Evolutionary conservation across 2,888 invertebrate genomes (phyloP).

Genomic region (Diadromus collaris): DNA sequence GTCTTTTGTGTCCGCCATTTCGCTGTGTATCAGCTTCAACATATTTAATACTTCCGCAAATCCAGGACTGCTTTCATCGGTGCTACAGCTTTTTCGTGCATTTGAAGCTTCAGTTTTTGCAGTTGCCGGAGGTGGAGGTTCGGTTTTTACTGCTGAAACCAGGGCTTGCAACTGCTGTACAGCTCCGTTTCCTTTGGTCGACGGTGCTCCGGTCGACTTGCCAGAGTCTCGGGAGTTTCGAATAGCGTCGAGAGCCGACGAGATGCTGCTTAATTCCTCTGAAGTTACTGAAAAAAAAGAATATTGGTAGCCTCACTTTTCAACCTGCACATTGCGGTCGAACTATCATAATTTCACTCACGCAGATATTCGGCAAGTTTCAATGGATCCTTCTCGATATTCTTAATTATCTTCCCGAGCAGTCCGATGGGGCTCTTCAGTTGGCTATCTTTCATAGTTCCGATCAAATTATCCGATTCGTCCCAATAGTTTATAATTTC

Average conservation of each 20-base stretch:
- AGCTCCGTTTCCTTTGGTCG: not conserved
- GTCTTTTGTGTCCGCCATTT: constrained; percentile 25
- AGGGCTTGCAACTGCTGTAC: not conserved
- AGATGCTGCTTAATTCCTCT: constrained; percentile 16
- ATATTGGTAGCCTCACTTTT: not conserved
- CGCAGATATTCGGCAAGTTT: constrained; percentile 72
- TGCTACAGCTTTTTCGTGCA: not conserved
- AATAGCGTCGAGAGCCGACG: constrained; percentile 17
- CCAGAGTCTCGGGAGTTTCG: constrained; percentile 15
- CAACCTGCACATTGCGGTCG: no score
- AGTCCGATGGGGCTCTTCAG: constrained; percentile 53
- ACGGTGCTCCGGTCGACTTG: not conserved
- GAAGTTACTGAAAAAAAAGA: constrained; percentile 34
- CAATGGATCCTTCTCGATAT: constrained; percentile 66
- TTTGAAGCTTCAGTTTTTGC: not conserved
- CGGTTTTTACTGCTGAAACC: not conserved
- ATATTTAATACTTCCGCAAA: constrained; percentile 19
- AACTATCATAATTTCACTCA: constrained; percentile 67
- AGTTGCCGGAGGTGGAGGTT: not conserved
- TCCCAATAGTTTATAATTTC: constrained; percentile 82
- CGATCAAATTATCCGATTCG: constrained; percentile 80
- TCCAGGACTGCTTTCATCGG: not conserved
- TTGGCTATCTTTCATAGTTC: not conserved
- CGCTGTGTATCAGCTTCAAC: constrained; percentile 31
- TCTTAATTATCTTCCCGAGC: constrained; percentile 60